phyloP scores from a whole-genome alignment of 2,888 invertebrate genomes.

The Baccha elongata region DNA sequence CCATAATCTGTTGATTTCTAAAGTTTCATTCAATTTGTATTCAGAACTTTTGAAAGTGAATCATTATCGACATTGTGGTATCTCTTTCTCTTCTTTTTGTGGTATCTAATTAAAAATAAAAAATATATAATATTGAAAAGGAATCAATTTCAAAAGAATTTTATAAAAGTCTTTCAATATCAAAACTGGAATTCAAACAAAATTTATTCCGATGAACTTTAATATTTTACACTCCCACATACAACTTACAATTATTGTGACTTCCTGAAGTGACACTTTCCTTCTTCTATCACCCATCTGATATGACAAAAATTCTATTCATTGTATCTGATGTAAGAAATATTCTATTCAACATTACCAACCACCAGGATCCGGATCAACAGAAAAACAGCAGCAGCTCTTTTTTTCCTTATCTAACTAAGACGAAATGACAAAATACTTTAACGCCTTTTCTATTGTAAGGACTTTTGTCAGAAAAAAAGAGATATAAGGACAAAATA shows the following conservation, averaged over 20 bases:
- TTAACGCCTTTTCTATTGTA: conserved; percentile 47
- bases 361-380: neutral
- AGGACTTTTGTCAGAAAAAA: neutral
- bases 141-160: conserved; percentile 7
- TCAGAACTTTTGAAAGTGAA: conserved; percentile 1
- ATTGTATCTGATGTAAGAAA: conserved; percentile 7
- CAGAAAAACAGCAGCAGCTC: neutral
- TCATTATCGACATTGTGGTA: conserved; percentile 6
- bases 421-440: conserved; percentile 40
- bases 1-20: conserved; percentile 18
- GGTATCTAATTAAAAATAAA: too few relatives aligned
- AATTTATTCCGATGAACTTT: neutral
- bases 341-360: conserved; percentile 13
- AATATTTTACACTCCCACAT: neutral
- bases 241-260: neutral
- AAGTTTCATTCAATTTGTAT: neutral
- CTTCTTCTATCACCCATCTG: too few relatives aligned
- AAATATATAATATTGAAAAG: conserved; percentile 1
- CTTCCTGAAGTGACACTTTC: neutral
- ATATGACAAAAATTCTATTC: conserved; percentile 2
- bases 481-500: conserved; percentile 6
- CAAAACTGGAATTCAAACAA: neutral
- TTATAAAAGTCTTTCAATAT: neutral
- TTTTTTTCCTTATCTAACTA: neutral
- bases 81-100: neutral